These are phyloP conservation scores for Tachysurus vachellii DNA, from an alignment of 2,113 vertebrate species.

Conservation along the genomic window DNA sequence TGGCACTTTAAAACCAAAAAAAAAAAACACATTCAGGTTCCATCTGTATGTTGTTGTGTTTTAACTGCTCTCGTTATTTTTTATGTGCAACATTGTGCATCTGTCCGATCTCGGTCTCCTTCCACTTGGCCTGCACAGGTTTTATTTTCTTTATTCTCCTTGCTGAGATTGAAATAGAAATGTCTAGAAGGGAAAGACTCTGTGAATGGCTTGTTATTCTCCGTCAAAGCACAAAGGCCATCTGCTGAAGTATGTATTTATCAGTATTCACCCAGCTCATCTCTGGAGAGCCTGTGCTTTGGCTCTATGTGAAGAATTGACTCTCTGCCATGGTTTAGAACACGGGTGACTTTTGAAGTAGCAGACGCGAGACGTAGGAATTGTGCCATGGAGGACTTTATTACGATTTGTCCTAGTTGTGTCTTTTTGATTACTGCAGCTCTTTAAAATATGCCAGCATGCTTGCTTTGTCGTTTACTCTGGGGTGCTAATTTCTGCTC, in stretches of 20 bases:
- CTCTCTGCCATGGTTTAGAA: conserved; percentile 7
- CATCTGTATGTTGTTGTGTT: conserved; percentile 36
- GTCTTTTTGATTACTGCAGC: background rate
- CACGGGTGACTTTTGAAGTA: conserved; percentile 18
- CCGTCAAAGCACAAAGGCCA: conserved; percentile 32
- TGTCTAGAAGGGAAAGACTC: background rate
- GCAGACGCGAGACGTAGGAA: background rate
- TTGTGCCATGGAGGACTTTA: conserved; percentile 9
- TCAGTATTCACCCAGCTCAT: conserved; percentile 37
- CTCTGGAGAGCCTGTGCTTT: conserved; percentile 18
- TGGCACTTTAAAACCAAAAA: background rate
- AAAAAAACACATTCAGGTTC: conserved; percentile 8
- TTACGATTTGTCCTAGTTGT: background rate
- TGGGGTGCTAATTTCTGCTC: conserved; percentile 6
- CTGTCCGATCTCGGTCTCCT: conserved; percentile 21
- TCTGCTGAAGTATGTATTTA: conserved; percentile 34
- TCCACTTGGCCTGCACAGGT: conserved; percentile 9
- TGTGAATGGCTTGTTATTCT: conserved; percentile 10
- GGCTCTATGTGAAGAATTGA: conserved; percentile 9
- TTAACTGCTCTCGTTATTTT: conserved; percentile 28
- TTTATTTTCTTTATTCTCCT: background rate
- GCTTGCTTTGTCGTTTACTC: background rate
- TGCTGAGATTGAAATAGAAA: conserved; percentile 25
- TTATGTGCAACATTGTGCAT: conserved; percentile 19
- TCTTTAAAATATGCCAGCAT: background rate